Evolutionary conservation across 1,140 invertebrate genomes (phyloP), one percentile per base, ranked within the genome.

Genomic region (Diorhabda carinulata): DNA sequence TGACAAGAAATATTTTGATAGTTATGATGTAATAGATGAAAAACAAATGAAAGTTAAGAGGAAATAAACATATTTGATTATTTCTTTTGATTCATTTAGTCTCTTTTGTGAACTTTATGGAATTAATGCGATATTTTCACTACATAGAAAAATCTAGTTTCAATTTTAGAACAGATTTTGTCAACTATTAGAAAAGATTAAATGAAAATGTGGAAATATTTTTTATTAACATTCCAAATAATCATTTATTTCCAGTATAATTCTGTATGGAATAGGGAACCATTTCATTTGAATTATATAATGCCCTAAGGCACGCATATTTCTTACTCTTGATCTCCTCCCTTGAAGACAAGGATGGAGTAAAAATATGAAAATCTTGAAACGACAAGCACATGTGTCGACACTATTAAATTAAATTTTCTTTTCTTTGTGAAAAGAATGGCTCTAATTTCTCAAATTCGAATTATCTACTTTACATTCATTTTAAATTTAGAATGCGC

Each of bases 381-480:
- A 78, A 81, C 74, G 79, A 81, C 79, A 80, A 76, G 74, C 79
- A 81, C 78, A 79, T 78, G 77, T 79, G 78, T 74, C 77, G 78
- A 73, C 75, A 76, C 78, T 78, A 81, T 81, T 78, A 79, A 80
- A 80, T 81, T 80, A 81, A 81, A 81, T 79, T 80, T 52, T 80
- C 78, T 78, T 80, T 78, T 72, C 72, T 76, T 72, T 77, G 72
- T 71, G 73, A 79, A 79, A 78, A 76, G 78, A 80, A 80, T 77
- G 77, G 76, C 68, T 72, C 71, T 78, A 78, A 79, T 79, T 79
- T 78, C 78, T 78, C 74, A 78, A 79, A 79, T 77, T 79, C 79
- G 78, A 78, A 81, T 81, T 81, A 81, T 81, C 78, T 81, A 80
- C 78, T 80, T 80, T 81, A 81, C 78, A 81, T 81, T 80, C 78